Percentiles rank a stretch among this genome's conserved stretches.
phyloP scores from a whole-genome alignment of 2,888 invertebrate genomes.

The Cinara cedri region DNA sequence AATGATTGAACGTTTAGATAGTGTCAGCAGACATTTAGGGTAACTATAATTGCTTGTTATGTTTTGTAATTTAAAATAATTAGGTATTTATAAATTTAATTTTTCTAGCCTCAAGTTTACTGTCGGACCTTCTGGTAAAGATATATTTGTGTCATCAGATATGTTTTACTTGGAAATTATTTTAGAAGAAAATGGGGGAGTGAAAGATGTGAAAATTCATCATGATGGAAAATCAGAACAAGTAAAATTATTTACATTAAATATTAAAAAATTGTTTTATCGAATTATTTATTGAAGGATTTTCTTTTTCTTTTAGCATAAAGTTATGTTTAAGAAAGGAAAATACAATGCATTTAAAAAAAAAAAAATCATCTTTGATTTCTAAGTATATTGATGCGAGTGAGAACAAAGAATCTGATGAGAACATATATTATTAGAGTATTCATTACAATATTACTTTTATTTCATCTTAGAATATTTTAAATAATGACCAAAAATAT shows the following conservation, averaged over 20 bases:
- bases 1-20: slow-evolving; percentile 89
- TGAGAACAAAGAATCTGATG: neutral
- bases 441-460: too few species aligned
- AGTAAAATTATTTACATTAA: slow-evolving; percentile 62
- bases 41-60: slow-evolving; percentile 62
- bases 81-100: slow-evolving; percentile 27
- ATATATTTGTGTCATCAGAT: slow-evolving; percentile 90
- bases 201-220: slow-evolving; percentile 89
- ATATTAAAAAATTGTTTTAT: neutral
- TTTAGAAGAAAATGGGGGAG: slow-evolving; percentile 80
- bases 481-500: too few species aligned
- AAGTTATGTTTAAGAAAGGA: neutral
- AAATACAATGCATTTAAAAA: neutral
- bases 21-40: slow-evolving; percentile 87
- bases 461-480: too few species aligned
- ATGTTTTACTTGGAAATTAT: slow-evolving; percentile 95
- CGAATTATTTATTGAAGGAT: neutral
- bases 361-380: neutral
- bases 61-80: too few species aligned
- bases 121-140: slow-evolving; percentile 79
- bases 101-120: slow-evolving; percentile 79
- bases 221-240: slow-evolving; percentile 81
- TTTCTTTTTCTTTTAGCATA: neutral
- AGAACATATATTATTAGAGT: neutral
- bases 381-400: neutral